Evolutionary conservation across 2,113 vertebrate species (phyloP).

Genomic region (Thryonomys swinderianus): DNA sequence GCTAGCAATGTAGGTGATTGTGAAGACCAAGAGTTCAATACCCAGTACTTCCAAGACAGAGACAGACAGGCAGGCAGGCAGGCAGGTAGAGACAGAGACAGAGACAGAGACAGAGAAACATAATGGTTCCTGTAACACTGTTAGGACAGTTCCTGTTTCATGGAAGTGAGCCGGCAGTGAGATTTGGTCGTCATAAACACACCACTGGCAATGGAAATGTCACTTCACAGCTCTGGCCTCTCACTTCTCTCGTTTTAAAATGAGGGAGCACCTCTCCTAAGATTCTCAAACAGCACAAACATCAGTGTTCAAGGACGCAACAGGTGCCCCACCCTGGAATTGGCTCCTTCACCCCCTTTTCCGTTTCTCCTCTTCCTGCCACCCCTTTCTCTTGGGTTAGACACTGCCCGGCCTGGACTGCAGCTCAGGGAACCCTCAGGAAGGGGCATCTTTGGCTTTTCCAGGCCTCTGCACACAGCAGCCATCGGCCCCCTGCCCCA

Average conservation of each 20-base stretch:
- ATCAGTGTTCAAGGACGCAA: neutral
- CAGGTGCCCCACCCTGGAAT: neutral
- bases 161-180: neutral
- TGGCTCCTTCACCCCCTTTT: neutral
- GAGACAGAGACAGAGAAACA: neutral
- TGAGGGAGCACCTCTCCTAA: neutral
- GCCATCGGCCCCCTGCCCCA: conserved; percentile 46
- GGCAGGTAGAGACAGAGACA: neutral
- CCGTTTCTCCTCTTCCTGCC: neutral
- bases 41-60: neutral
- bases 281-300: neutral
- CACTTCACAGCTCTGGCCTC: neutral
- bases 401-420: conserved; percentile 35
- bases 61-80: neutral
- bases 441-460: conserved; percentile 59
- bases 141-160: neutral
- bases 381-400: neutral
- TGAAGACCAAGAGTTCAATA: neutral
- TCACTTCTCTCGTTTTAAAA: neutral
- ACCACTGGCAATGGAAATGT: neutral
- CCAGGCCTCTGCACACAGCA: neutral
- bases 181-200: neutral
- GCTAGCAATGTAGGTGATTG: neutral
- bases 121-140: neutral
- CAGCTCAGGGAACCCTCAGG: conserved; percentile 65